These are phyloP conservation scores for Setipinna tenuifilis DNA, from an alignment of 2,797 vertebrate genomes.

Conservation along the genomic window DNA sequence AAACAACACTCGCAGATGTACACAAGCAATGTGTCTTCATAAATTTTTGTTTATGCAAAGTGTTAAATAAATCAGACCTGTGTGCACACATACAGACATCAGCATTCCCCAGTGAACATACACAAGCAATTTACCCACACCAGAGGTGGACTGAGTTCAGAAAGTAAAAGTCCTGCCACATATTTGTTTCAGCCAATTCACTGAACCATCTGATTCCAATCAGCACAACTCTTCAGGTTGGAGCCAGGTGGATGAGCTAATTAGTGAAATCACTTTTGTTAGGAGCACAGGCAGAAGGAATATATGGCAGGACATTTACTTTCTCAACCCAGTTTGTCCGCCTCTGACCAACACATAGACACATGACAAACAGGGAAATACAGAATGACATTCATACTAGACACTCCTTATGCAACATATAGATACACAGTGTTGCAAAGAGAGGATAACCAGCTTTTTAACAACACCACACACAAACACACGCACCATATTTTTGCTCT, in stretches of 20 bases:
- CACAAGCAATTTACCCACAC: not conserved
- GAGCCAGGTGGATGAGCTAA: too few relatives aligned
- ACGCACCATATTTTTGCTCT: slow-evolving; percentile 16
- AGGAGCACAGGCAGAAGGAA: too few relatives aligned
- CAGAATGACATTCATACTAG: not conserved
- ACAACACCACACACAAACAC: slow-evolving; percentile 23
- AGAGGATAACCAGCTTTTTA: slow-evolving; percentile 9
- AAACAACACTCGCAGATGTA: too few relatives aligned
- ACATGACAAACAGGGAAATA: not conserved
- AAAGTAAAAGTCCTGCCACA: too few relatives aligned
- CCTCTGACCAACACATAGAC: too few relatives aligned
- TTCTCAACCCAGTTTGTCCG: too few relatives aligned
- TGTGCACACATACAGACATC: slow-evolving; percentile 36
- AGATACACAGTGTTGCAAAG: slow-evolving; percentile 51
- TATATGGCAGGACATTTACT: too few relatives aligned
- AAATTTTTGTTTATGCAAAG: slow-evolving; percentile 17
- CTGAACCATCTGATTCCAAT: too few relatives aligned
- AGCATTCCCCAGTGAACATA: not conserved
- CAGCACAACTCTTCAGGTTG: too few relatives aligned
- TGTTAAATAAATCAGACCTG: not conserved
- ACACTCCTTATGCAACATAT: slow-evolving; percentile 27
- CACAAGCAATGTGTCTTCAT: not conserved
- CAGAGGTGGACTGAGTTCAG: too few relatives aligned
- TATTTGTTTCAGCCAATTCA: too few relatives aligned
- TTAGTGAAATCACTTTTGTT: too few relatives aligned